Base-by-base conservation (phyloP, 2,888 invertebrate species). In the Chironomus riparius region DNA sequence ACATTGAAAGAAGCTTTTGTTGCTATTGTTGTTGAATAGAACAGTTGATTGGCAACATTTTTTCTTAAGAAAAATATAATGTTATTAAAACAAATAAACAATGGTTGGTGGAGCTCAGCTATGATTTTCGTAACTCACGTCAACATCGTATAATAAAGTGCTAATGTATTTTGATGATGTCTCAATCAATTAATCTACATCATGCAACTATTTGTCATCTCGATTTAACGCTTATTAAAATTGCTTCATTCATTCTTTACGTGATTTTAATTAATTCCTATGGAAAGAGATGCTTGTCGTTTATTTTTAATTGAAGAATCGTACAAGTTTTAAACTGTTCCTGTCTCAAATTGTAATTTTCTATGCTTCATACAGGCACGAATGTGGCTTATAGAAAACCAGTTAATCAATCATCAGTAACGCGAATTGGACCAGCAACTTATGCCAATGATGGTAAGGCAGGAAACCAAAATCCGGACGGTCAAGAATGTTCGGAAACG, bases 371-470 rank as follows among this genome's bases (percentile, higher is more conserved):
- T 38, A 12, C 85, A 92, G 92, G 91, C 70, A 92, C 92, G 38
- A 94, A 95, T 83, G 91, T 94, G 12, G 94, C 92, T 1, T 91
- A 90, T 80, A 87, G 93, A 72, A 94, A 94, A 82, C 95, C 95
- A 2, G 91, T 93, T 0, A 95, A 95, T 84, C 95, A 95, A 84
- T 95, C 95, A 75, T 94, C 94, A 0, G 92, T 94, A 0, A 93
- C 93, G 0, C 87, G 95, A 48, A 93, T 93, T 1, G 95, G 95
- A 1, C 88, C 88, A 4, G 91, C 94, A 0, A 87, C 88, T 74
- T 94, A 92, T 81, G 95, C 94, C 13, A 95, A 95, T 81, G 95
- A 95, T 81, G 96, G 96, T 0, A 92, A 94, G 81, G 81, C 82
- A 13, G 84, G 95, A 2, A 93, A 94, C 82, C 90, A 93, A 50